Base-by-base conservation (phyloP, 2,113 vertebrate species). In the Sinocyclocheilus grahami region DNA sequence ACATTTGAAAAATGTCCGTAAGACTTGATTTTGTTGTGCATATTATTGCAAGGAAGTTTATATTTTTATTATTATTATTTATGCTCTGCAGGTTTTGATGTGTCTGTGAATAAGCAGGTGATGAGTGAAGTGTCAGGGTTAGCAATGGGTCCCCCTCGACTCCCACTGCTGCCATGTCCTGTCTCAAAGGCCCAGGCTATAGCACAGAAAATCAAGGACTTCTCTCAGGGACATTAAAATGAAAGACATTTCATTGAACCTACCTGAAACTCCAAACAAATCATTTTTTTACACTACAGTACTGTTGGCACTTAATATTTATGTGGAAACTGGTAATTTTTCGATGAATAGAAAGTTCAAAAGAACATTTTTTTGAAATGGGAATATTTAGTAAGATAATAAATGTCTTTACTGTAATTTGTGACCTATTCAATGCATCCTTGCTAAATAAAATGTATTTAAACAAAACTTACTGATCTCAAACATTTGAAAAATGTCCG, bases 101-200 rank as follows among this genome's bases (percentile, higher is more conserved):
- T 99, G 84, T 93, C 97, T 0, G 94, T 98, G 90, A 99, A 96
- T 89, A 99, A 99, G 94, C 95, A 96, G 89, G 87, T 99, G 87
- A 97, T 99, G 97, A 94, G 85, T 1, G 89, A 94, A 58, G 79
- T 97, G 86, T 99, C 98, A 2, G 97, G 97, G 71, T 91, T 99
- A 90, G 79, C 90, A 5, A 94, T 99, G 92, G 98, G 98, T n/a
- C 97, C 97, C 3, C 97, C 98, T 3, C 96, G 97, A 11, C 95
- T 96, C 74, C 98, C 98, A 0, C 87, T 99, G 83, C 89, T 91
- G 85, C 91, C 48, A 0, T 96, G 96, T 86, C 92, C 94, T 4
- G n/a, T 39, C 4, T 91, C 88, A 5, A 89, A 87, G 12, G 92
- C 92, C 0, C 0, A 18, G 69, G 65, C 90, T 75, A 94, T 96